Evolutionary conservation across 2,113 vertebrate genomes (phyloP), one percentile per base, ranked within the genome.

Genomic region (Salvelinus fontinalis): DNA sequence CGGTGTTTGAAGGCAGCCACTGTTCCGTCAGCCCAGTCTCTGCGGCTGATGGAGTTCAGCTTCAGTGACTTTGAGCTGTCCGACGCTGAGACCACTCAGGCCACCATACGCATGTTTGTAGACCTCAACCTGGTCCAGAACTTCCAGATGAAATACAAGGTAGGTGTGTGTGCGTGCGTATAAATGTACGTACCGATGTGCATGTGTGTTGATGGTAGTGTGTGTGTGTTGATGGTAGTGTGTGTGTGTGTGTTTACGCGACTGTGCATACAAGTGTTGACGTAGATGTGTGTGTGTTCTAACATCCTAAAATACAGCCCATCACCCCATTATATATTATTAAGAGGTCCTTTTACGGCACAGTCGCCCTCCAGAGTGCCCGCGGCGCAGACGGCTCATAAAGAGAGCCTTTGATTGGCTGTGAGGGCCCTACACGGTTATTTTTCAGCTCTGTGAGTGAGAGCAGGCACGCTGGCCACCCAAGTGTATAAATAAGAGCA

Each of bases 21-120:
- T 8, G 92, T 99, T 18, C 97, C 98, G 8, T 99, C 98, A 0
- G 96, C 97, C 71, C 97, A 99, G 84, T 96, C 96, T 2, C 89
- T 99, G 71, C 93, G 86, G 68, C 93, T 99, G 7, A 91, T 94
- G 44, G 97, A 99, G 89, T 99, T 99, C 91, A 91, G 91, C 94
- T 99, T 99, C 94, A 99, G 96, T 69, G 98, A 99, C 86, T 99
- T 99, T 67, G 98, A 99, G 74, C 87, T 99, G 78, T 95, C 96
- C 0, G 98, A 99, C 80, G 87, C 90, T 39, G 97, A 99, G 86
- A 99, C 98, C 5, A 97, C 96, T 0, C 86, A 97, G 71, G 97
- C 95, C 24, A 95, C 97, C 5, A 93, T 98, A 48, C 96, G 98
- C 49, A 99, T 99, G 98, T 98, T 99, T 85, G 94, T 94, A 1